Base-by-base conservation (phyloP, 1,140 invertebrate species). In the Periplaneta americana region DNA sequence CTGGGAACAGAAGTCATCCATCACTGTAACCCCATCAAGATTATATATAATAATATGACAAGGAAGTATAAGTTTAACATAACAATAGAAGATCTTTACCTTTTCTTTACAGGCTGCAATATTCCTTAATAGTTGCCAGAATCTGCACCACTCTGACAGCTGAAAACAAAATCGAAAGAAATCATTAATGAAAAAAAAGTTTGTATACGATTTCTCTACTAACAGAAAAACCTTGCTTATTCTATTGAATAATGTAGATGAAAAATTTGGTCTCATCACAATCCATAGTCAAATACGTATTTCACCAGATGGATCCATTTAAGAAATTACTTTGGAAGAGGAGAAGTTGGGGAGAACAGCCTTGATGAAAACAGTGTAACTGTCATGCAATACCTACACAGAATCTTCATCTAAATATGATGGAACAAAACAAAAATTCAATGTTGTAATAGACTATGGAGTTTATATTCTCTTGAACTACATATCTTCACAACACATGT, bases 61-160 rank as follows among this genome's bases (percentile, higher is more conserved):
- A n/a, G n/a, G n/a, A n/a, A n/a, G n/a, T n/a, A n/a, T n/a, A n/a
- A n/a, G n/a, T n/a, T n/a, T n/a, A n/a, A n/a, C n/a, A n/a, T n/a
- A n/a, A n/a, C n/a, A n/a, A n/a, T n/a, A n/a, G 48, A 66, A 76
- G 17, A 76, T 35, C 15, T 76, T 76, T 76, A 76, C 75, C 75
- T 78, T 78, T 78, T 34, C 76, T 78, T 39, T 39, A 78, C 34
- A 78, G 76, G 76, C 76, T 36, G 33, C 76, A 34, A 34, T 36
- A 11, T 36, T 36, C 34, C 34, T 78, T 36, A 80, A 48, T 80
- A 80, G 79, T 66, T 80, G 39, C 37, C 79, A 36, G 79, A 80
- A 80, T 39, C 79, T 57, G 34, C 79, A 48, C 79, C 79, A 80
- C 34, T 37, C 31, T 80, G 79, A 39, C 79, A 80, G 48, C 79